These are phyloP conservation scores for Caenorhabditis macrosperma DNA, from an alignment of 2,888 invertebrate species.

Conservation along the genomic window DNA sequence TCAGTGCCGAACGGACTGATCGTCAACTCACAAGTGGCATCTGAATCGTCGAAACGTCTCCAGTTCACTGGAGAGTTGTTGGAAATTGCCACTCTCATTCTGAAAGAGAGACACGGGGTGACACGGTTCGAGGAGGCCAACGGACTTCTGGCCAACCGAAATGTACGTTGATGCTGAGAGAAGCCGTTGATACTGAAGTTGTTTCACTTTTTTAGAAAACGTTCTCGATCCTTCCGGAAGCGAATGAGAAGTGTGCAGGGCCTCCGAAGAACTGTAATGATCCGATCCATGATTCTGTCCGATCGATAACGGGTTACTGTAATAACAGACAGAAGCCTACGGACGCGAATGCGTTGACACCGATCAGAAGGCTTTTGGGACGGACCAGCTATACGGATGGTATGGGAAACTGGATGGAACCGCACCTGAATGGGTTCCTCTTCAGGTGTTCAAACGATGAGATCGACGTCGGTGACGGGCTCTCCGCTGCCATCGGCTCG, in stretches of 20 bases:
- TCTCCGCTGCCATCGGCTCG: constrained; percentile 48
- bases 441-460: constrained; percentile 25
- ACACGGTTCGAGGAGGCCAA: not conserved
- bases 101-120: not conserved
- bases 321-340: constrained; percentile 88
- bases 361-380: constrained; percentile 87
- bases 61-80: constrained; percentile 30
- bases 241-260: not conserved
- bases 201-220: not conserved
- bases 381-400: constrained; percentile 86
- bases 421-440: too few species aligned
- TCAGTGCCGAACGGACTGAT: not conserved
- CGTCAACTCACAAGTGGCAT: constrained; percentile 10
- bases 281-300: constrained; percentile 16
- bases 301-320: constrained; percentile 87
- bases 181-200: not conserved
- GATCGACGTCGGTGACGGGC: constrained; percentile 32
- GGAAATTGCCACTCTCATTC: constrained; percentile 17
- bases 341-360: constrained; percentile 89
- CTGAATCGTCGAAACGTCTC: constrained; percentile 4
- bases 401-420: constrained; percentile 25
- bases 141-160: not conserved
- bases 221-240: not conserved
- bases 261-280: constrained; percentile 9
- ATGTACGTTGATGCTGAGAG: not conserved